Percentiles rank a stretch among this genome's conserved stretches.
Conservation (phyloP, 2,113 vertebrate species). For the Zapornia atra region DNA sequence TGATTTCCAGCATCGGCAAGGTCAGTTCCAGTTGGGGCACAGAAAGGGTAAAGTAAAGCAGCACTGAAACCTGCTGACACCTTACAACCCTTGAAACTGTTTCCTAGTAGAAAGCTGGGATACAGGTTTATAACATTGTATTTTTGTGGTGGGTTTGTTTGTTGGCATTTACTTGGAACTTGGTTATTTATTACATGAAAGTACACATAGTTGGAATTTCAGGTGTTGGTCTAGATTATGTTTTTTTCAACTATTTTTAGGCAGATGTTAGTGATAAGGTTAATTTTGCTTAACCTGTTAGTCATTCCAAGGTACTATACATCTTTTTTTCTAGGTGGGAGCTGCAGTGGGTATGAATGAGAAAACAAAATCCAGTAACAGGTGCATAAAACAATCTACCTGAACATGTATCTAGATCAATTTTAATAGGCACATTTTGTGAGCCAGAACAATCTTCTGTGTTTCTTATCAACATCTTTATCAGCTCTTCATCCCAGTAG, state of each 20-base stretch:
- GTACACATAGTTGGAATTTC: neutral
- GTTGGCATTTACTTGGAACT: neutral
- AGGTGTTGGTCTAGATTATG: neutral
- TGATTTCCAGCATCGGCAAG: neutral
- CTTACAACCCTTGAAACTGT: neutral
- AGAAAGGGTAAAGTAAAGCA: neutral
- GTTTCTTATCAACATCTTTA: neutral
- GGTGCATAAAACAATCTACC: neutral
- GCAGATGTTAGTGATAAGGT: neutral
- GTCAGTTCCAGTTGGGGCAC: neutral
- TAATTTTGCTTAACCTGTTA: neutral
- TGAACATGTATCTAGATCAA: neutral
- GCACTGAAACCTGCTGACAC: neutral
- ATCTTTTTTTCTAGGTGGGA: conserved; percentile 17
- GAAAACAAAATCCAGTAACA: neutral
- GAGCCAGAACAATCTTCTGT: neutral
- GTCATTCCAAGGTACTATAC: neutral
- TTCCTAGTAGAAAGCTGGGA: neutral
- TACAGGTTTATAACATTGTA: neutral
- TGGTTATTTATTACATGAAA: neutral
- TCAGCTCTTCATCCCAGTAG: neutral
- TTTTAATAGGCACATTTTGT: neutral
- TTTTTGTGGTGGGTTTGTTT: neutral
- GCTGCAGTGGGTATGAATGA: conserved; percentile 39
- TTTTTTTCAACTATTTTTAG: neutral